Percentiles rank a stretch among this genome's conserved stretches.
phyloP scores from a whole-genome alignment of 2,888 invertebrate species.

The Luperina nickerlii region DNA sequence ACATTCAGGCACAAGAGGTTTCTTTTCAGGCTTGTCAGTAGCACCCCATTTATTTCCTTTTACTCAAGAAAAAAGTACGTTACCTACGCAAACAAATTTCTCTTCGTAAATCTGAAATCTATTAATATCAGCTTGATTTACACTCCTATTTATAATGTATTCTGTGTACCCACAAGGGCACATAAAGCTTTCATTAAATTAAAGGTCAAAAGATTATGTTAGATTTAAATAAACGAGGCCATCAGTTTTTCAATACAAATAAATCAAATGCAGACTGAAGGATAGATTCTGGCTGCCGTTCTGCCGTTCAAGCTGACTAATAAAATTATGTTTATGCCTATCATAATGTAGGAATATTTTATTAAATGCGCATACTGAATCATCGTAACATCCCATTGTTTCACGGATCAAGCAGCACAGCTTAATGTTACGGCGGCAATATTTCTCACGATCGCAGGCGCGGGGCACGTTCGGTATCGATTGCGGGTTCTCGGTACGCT shows the following conservation, averaged over 20 bases:
- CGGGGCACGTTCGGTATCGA: conserved; percentile 73
- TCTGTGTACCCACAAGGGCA: conserved; percentile 1
- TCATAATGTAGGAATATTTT: conserved; percentile 36
- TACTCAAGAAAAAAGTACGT: not conserved
- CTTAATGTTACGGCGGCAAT: conserved; percentile 56
- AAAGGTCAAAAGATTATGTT: conserved; percentile 32
- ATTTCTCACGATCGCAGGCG: conserved; percentile 71
- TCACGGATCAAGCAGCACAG: conserved; percentile 23
- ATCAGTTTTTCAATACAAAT: conserved; percentile 20
- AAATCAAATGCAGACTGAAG: conserved; percentile 18
- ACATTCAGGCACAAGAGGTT: not conserved
- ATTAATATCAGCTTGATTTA: conserved; percentile 16
- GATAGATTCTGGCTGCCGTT: conserved; percentile 26
- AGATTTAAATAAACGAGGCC: conserved; percentile 39
- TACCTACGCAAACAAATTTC: conserved; percentile 1
- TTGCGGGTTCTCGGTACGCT: conserved; percentile 79
- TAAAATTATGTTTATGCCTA: conserved; percentile 27
- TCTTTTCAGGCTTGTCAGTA: not conserved
- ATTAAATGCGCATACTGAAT: conserved; percentile 48
- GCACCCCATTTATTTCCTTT: not conserved
- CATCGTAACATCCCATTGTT: conserved; percentile 59
- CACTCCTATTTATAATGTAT: conserved; percentile 5
- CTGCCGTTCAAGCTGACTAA: conserved; percentile 25
- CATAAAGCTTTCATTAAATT: conserved; percentile 10
- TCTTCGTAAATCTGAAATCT: not conserved